Evolutionary conservation across 2,797 vertebrate species (phyloP).

Genomic region (Melanotaenia parkinsoni): DNA sequence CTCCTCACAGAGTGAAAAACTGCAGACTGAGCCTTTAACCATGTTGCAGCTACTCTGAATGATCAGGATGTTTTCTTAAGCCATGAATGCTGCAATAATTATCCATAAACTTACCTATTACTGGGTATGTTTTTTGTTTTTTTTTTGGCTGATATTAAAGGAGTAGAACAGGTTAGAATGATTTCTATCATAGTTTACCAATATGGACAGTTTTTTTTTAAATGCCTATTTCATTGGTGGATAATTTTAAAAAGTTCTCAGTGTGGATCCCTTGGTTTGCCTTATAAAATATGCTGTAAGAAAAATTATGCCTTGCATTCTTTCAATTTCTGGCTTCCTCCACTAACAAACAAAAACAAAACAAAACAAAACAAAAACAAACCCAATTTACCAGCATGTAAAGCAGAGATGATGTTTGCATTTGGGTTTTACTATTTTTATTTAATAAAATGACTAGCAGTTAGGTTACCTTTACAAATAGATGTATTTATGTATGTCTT

Average conservation of each 20-base stretch:
- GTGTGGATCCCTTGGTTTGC: not conserved
- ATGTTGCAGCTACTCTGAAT: not conserved
- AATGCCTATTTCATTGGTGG: not conserved
- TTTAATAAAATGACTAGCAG: not conserved
- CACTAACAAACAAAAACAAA: not conserved
- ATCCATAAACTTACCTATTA: not conserved
- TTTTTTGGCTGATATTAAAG: not conserved
- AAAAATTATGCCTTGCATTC: no score
- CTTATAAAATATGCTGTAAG: no score
- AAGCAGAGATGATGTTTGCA: not conserved
- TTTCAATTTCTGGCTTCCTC: not conserved
- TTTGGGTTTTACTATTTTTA: not conserved
- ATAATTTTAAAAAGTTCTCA: not conserved
- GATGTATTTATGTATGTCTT: not conserved
- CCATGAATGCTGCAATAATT: not conserved
- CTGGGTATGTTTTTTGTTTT: no score
- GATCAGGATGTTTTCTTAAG: not conserved
- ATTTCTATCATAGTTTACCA: not conserved
- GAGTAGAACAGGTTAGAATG: not conserved
- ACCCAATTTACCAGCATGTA: not conserved
- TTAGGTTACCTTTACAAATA: not conserved
- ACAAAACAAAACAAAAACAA: not conserved
- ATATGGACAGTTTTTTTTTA: no score
- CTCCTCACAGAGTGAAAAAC: constrained; percentile 21
- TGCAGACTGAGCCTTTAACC: constrained; percentile 13